A percentile compares a stretch with the other conserved stretches of the same genome.
These are phyloP conservation scores for Pholis gunnellus DNA, from an alignment of 2,113 vertebrate species.

Conservation along the genomic window DNA sequence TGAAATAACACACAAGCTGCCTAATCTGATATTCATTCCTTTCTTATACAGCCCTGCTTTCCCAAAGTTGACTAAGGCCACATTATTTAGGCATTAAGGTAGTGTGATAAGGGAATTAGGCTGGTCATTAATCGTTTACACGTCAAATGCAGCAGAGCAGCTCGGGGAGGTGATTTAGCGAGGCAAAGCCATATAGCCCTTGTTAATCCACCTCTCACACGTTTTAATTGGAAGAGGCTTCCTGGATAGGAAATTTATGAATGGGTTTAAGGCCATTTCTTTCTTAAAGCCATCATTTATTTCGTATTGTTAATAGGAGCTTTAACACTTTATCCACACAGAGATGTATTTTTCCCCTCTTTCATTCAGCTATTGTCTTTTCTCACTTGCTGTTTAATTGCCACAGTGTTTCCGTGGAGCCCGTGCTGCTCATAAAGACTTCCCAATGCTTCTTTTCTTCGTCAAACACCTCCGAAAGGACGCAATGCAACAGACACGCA, in stretches of 20 bases:
- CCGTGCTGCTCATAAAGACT: conserved; percentile 22
- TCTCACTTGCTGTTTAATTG: conserved; percentile 65
- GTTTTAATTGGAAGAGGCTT: conserved; percentile 86
- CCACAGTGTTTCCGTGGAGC: conserved; percentile 52
- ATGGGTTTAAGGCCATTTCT: conserved; percentile 84
- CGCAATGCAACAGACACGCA: conserved; percentile 40
- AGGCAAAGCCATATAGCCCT: conserved; percentile 83
- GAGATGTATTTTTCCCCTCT: conserved; percentile 70
- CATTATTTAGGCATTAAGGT: conserved; percentile 86
- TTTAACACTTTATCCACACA: conserved; percentile 80
- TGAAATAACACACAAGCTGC: conserved; percentile 73
- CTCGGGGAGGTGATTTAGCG: conserved; percentile 83
- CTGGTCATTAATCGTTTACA: conserved; percentile 86
- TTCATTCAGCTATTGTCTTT: conserved; percentile 72
- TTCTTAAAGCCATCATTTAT: conserved; percentile 82
- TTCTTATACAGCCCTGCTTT: conserved; percentile 80
- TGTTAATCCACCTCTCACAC: conserved; percentile 86
- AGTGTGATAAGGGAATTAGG: conserved; percentile 85
- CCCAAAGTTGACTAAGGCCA: conserved; percentile 84
- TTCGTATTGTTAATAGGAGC: conserved; percentile 79
- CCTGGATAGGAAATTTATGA: conserved; percentile 84
- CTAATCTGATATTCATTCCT: conserved; percentile 83
- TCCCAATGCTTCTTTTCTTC: conserved; percentile 24
- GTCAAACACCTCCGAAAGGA: conserved; percentile 41
- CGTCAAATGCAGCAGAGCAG: conserved; percentile 83